Conservation (phyloP, 2,888 invertebrate species). For the Vesta saturnalis region DNA sequence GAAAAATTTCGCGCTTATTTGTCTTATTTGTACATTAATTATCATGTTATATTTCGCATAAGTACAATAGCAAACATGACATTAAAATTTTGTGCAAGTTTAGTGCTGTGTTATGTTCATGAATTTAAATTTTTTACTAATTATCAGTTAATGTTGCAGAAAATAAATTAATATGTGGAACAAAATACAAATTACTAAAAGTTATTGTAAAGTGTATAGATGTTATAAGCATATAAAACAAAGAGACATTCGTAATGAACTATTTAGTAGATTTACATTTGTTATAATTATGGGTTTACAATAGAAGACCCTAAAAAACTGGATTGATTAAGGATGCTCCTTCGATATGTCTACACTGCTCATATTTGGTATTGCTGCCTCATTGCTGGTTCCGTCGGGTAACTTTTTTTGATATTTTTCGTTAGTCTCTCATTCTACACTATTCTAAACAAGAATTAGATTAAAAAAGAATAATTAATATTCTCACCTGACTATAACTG, state of each 20-base stretch:
- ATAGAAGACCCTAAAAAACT: slow-evolving; percentile 20
- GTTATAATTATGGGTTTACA: slow-evolving; percentile 26
- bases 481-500: neutral
- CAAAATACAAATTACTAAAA: neutral
- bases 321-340: slow-evolving; percentile 27
- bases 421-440: neutral
- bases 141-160: neutral
- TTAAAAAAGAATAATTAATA: neutral
- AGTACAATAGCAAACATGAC: neutral
- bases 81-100: slow-evolving; percentile 7
- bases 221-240: neutral
- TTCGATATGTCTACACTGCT: slow-evolving; percentile 29
- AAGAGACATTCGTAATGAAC: slow-evolving; percentile 7
- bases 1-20: slow-evolving; percentile 33
- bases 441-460: neutral
- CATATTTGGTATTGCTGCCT: slow-evolving; percentile 32
- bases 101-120: neutral
- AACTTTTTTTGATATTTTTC: slow-evolving; percentile 7
- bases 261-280: slow-evolving; percentile 25
- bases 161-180: slow-evolving; percentile 4
- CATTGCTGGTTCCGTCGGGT: slow-evolving; percentile 33
- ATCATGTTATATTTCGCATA: neutral
- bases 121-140: neutral
- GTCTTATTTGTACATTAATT: neutral
- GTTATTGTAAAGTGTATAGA: neutral